These are phyloP conservation scores for Silurus aristotelis DNA, from an alignment of 2,797 vertebrate genomes.

Conservation along the genomic window DNA sequence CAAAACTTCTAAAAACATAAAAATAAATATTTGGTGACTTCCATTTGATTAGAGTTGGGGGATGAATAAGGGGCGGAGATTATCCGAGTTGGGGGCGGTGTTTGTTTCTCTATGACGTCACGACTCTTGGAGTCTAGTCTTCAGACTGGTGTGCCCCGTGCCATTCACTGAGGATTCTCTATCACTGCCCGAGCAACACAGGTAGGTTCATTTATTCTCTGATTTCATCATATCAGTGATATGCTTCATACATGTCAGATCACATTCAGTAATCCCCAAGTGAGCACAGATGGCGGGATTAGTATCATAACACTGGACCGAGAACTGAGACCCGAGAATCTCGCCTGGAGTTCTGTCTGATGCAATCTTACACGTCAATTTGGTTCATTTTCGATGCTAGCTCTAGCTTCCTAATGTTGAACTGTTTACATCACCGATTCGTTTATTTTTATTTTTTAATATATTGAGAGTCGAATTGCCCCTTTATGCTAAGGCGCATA, in stretches of 20 bases:
- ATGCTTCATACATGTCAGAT: background rate
- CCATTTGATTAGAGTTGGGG: background rate
- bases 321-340: background rate
- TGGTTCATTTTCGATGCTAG: background rate
- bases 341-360: constrained; percentile 55
- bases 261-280: background rate
- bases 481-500: background rate
- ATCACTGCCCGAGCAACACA: background rate
- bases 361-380: constrained; percentile 62
- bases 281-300: background rate
- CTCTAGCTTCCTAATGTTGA: background rate
- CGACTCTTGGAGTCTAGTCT: rapidly evolving
- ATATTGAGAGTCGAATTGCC: background rate
- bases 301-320: background rate
- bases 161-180: background rate
- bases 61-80: constrained; percentile 17
- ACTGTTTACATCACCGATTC: background rate
- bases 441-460: background rate
- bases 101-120: constrained; percentile 14
- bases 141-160: background rate
- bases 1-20: background rate
- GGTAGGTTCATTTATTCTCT: background rate
- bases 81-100: background rate
- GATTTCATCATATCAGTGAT: too few species aligned
- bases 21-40: background rate